phyloP scores from a whole-genome alignment of 2,797 vertebrate genomes.

The Mycteria americana region DNA sequence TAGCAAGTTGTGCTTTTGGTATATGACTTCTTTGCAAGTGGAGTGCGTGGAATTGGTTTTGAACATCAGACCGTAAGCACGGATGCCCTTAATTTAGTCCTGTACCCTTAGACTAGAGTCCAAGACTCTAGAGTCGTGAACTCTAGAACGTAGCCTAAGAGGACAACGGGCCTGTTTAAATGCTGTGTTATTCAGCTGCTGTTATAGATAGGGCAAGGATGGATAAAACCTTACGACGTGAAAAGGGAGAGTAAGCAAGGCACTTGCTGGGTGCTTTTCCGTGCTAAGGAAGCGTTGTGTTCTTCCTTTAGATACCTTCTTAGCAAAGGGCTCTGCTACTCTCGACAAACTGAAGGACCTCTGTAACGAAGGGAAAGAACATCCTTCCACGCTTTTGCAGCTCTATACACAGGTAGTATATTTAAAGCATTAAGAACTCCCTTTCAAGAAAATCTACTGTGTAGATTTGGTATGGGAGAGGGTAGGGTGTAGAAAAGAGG shows the following conservation, averaged over 20 bases:
- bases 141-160: not conserved
- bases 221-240: accelerated
- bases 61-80: accelerated
- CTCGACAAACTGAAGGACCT: constrained; percentile 86
- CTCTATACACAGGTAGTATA: constrained; percentile 91
- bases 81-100: accelerated
- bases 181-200: accelerated
- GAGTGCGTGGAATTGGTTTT: too few relatives aligned
- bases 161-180: too few relatives aligned
- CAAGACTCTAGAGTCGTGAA: too few relatives aligned
- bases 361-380: constrained; percentile 84
- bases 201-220: accelerated
- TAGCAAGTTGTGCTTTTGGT: accelerated
- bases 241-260: not conserved
- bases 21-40: accelerated
- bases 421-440: not conserved
- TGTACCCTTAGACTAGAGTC: too few relatives aligned
- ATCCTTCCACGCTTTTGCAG: constrained; percentile 83
- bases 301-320: constrained; percentile 84
- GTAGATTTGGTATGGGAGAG: not conserved
- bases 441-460: not conserved
- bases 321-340: constrained; percentile 88
- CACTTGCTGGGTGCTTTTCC: not conserved
- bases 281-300: not conserved
- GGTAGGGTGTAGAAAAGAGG: not conserved